Evolutionary conservation across 2,113 vertebrate species (phyloP).

Genomic region (Stictonetta naevosa): DNA sequence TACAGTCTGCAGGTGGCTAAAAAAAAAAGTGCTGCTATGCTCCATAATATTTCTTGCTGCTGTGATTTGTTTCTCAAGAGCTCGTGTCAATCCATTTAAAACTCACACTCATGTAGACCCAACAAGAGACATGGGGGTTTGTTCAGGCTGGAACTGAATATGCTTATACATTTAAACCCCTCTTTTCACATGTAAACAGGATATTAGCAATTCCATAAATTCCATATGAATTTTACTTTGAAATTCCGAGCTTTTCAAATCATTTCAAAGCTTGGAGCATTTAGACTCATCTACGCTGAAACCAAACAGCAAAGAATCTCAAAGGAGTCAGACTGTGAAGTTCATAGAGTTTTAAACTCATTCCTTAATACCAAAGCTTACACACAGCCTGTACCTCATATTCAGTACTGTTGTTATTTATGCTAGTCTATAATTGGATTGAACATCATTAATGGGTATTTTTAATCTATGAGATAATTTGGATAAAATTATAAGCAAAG

Average conservation of each 20-base stretch:
- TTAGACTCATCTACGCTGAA: not conserved
- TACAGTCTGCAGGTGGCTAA: slow-evolving; percentile 24
- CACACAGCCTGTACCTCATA: not conserved
- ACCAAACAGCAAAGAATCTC: not conserved
- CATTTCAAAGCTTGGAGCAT: not conserved
- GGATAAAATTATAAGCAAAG: not conserved
- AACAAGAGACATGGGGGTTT: not conserved
- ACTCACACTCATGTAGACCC: not conserved
- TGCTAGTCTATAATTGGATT: not conserved
- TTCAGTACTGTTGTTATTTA: slow-evolving; percentile 31
- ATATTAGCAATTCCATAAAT: not conserved
- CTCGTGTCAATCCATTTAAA: not conserved
- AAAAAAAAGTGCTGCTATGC: not conserved
- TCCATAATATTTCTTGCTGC: not conserved
- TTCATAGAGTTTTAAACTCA: not conserved
- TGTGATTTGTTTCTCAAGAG: not conserved
- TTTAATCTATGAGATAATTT: not conserved
- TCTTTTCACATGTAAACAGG: not conserved
- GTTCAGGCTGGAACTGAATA: not conserved
- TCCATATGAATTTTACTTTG: not conserved
- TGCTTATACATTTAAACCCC: not conserved
- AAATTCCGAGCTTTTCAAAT: not conserved
- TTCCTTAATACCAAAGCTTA: not conserved
- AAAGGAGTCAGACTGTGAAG: not conserved
- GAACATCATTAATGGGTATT: not conserved